Evolutionary conservation across 2,113 vertebrate genomes (phyloP).

Genomic region (Cephalopterus ornatus): DNA sequence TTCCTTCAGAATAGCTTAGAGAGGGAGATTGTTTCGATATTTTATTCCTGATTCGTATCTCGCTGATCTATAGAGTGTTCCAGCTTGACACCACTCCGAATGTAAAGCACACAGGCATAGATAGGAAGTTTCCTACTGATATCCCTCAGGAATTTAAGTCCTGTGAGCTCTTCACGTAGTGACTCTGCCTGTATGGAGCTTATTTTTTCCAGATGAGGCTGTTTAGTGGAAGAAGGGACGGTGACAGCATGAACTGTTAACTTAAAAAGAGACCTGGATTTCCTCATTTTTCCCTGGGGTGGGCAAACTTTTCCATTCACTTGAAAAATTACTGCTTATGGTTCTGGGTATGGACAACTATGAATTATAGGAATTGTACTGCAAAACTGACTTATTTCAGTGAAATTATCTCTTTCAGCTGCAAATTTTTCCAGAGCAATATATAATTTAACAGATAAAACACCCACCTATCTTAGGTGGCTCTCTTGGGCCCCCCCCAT

Average conservation of each 20-base stretch:
- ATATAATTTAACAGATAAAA: neutral
- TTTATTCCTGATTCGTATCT: neutral
- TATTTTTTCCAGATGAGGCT: neutral
- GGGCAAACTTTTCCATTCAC: neutral
- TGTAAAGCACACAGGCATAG: neutral
- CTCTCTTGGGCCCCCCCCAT: neutral
- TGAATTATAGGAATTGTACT: neutral
- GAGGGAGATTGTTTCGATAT: neutral
- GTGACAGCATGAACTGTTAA: neutral
- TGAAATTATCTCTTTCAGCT: neutral
- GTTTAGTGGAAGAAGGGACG: neutral
- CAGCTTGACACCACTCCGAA: neutral
- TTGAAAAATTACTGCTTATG: neutral
- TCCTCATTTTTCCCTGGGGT: neutral
- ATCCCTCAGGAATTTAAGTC: neutral
- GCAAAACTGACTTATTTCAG: neutral
- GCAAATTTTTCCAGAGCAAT: neutral
- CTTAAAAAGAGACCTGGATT: neutral
- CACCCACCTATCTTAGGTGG: neutral
- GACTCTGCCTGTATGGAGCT: neutral
- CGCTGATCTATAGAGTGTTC: neutral
- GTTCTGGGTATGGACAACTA: neutral
- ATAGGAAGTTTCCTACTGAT: neutral
- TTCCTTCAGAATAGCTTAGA: neutral
- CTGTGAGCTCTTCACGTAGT: neutral